Evolutionary conservation across 2,113 vertebrate genomes (phyloP).

Genomic region (Procapra przewalskii): DNA sequence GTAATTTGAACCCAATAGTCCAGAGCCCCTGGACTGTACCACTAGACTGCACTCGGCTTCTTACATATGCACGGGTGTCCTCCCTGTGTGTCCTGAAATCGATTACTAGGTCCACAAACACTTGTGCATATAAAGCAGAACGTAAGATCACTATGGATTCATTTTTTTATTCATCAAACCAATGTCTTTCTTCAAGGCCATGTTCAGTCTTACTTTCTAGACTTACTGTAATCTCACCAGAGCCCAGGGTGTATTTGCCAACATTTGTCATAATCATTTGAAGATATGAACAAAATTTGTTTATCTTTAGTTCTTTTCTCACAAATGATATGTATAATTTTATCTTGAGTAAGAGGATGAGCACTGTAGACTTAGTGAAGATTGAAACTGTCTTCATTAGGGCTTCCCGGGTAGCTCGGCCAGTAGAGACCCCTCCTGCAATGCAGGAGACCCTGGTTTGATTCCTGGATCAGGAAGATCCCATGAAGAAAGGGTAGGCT

Average conservation of each 20-base stretch:
- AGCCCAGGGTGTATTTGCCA: not conserved
- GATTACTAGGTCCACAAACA: not conserved
- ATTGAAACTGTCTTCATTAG: not conserved
- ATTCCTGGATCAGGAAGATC: not conserved
- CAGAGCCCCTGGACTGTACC: no score
- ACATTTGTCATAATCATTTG: not conserved
- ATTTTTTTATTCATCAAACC: not conserved
- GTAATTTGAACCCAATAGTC: not conserved
- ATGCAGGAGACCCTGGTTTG: not conserved
- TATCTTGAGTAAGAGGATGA: not conserved
- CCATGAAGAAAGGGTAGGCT: not conserved
- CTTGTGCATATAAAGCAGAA: not conserved
- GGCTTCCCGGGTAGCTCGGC: accelerated
- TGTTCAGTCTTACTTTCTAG: not conserved
- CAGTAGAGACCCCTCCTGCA: not conserved
- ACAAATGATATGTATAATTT: not conserved
- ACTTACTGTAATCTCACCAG: not conserved
- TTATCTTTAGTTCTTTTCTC: not conserved
- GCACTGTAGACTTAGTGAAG: not conserved
- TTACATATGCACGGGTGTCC: no score
- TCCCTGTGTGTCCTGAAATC: not conserved
- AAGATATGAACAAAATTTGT: not conserved
- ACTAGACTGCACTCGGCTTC: no score
- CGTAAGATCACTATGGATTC: not conserved
- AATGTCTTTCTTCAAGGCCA: not conserved